Conservation (phyloP, 2,797 vertebrate species). For the Trachops cirrhosus region DNA sequence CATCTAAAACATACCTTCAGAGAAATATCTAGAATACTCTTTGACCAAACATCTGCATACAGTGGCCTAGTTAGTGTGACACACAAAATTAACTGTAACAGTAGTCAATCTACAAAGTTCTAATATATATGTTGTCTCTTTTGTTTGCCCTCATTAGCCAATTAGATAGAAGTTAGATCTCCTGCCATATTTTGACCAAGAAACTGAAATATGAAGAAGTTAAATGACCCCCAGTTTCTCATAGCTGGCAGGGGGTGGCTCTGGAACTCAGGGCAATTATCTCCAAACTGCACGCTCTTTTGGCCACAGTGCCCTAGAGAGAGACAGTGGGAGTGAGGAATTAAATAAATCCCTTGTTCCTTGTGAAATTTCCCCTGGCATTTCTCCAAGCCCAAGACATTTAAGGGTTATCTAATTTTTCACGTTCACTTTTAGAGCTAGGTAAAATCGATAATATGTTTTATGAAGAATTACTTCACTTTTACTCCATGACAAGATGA, state of each 20-base stretch:
- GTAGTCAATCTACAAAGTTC: not conserved
- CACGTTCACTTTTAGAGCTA: constrained; percentile 29
- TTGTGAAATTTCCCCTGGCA: not conserved
- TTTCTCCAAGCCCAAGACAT: constrained; percentile 29
- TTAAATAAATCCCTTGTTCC: constrained; percentile 26
- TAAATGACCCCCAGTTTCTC: not conserved
- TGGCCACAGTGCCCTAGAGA: not conserved
- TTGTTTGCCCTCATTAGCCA: not conserved
- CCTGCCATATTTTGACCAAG: not conserved
- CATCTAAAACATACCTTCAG: not conserved
- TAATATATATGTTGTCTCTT: not conserved
- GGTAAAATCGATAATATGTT: constrained; percentile 33
- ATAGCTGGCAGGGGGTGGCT: not conserved
- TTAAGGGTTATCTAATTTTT: constrained; percentile 28
- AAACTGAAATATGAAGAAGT: not conserved
- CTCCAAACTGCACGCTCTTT: not conserved
- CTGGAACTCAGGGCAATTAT: not conserved
- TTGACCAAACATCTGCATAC: not conserved
- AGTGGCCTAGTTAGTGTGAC: not conserved
- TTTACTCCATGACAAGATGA: constrained; percentile 26
- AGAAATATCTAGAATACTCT: not conserved
- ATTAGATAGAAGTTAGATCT: not conserved
- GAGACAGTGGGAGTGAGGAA: not conserved
- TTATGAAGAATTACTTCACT: constrained; percentile 52
- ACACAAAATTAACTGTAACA: not conserved